Conservation (phyloP, 37 sponge, comb jelly and placozoan species). For the Hexactinellida sp. region DNA sequence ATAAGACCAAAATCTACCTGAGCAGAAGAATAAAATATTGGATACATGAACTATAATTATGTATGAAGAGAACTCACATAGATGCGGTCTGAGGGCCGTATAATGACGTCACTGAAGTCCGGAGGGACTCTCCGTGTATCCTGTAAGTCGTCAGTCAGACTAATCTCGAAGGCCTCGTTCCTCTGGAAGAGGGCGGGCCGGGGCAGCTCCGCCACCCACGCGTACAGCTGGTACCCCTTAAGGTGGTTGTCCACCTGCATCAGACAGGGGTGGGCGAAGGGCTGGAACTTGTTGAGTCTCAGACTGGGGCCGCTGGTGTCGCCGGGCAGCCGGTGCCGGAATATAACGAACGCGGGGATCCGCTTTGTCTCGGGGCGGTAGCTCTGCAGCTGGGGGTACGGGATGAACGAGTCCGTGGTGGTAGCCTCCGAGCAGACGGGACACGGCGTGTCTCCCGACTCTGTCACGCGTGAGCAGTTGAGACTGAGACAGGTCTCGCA, state of each 20-base stretch:
- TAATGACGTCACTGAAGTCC: slow-evolving; percentile 4
- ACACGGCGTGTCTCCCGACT: not conserved
- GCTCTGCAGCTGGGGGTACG: not conserved
- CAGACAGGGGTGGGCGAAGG: not conserved
- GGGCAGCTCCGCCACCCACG: not conserved
- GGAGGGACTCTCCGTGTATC: not conserved
- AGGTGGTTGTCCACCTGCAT: slow-evolving; percentile 4
- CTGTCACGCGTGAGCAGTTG: not conserved
- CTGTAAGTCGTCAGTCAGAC: not conserved
- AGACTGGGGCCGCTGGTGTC: not conserved
- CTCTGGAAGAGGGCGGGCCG: not conserved
- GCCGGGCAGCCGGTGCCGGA: not conserved
- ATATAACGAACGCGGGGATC: not conserved
- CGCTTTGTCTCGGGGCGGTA: not conserved
- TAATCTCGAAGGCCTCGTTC: not conserved
- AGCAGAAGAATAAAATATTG: not conserved
- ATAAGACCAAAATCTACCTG: not conserved
- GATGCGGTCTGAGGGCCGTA: not conserved
- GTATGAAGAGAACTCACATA: not conserved
- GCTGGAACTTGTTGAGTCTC: not conserved
- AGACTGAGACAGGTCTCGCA: slow-evolving; percentile 36
- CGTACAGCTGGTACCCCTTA: not conserved
- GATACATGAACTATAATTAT: not conserved
- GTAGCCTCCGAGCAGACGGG: slow-evolving; percentile 1
- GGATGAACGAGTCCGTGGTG: not conserved